phyloP scores from a whole-genome alignment of 2,797 vertebrate genomes.

The Cirrhinus molitorella region DNA sequence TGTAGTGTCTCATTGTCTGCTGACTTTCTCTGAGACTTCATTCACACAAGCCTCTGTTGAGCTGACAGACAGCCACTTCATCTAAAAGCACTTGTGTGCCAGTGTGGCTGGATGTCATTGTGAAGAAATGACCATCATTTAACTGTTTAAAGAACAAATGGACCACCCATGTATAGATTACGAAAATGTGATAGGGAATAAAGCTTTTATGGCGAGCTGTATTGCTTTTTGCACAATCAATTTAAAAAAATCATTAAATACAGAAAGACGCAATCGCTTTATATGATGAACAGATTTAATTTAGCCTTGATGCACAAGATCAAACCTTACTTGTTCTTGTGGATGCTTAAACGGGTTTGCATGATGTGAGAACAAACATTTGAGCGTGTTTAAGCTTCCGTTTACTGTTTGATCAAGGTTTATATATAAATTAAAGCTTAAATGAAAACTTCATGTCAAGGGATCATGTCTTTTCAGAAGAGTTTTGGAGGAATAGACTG shows the following conservation, averaged over 20 bases:
- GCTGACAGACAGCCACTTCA: slow-evolving; percentile 51
- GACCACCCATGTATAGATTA: neutral
- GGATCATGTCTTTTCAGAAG: neutral
- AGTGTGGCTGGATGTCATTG: neutral
- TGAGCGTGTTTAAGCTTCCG: neutral
- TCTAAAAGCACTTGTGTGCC: slow-evolving; percentile 12
- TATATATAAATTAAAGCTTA: neutral
- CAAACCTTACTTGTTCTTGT: neutral
- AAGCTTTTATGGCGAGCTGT: neutral
- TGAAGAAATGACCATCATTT: neutral
- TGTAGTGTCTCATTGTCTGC: neutral
- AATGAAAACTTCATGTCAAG: neutral
- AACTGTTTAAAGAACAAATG: neutral
- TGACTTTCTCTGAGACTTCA: slow-evolving; percentile 26
- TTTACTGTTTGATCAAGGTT: neutral
- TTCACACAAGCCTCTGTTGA: slow-evolving; percentile 45
- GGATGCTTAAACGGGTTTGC: neutral
- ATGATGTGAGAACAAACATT: neutral
- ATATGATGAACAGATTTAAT: neutral
- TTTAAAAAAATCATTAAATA: neutral
- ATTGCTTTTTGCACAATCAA: neutral
- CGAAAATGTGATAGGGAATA: slow-evolving; percentile 22
- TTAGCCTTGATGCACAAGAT: neutral
- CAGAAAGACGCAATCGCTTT: neutral
- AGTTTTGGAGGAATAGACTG: neutral